These are phyloP conservation scores for Tridacna crocea DNA, from an alignment of 2,888 invertebrate species.

Conservation along the genomic window DNA sequence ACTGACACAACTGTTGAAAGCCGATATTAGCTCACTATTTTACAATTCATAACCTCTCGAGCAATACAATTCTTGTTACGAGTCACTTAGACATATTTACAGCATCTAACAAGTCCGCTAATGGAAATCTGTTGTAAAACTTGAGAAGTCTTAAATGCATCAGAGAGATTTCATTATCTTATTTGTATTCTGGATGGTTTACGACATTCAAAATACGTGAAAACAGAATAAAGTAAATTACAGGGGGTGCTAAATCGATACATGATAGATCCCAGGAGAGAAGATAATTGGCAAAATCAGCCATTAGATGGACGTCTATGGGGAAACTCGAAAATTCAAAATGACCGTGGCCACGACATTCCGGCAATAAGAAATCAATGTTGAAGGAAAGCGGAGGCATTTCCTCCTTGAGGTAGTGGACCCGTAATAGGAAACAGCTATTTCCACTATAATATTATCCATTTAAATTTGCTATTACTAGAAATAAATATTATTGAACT, in stretches of 20 bases:
- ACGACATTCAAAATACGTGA: slow-evolving; percentile 33
- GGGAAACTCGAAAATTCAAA: slow-evolving; percentile 5
- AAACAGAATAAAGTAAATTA: slow-evolving; percentile 58
- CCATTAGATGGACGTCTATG: not conserved
- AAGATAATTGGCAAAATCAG: slow-evolving; percentile 12
- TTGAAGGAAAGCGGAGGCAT: not conserved
- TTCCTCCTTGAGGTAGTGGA: too few species aligned
- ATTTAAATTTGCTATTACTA: too few species aligned
- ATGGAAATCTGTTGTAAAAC: slow-evolving; percentile 59
- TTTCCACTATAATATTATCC: too few species aligned
- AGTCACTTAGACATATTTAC: slow-evolving; percentile 12
- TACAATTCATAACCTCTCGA: slow-evolving; percentile 4
- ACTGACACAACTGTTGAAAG: not conserved
- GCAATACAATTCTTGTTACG: slow-evolving; percentile 5
- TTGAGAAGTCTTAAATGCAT: slow-evolving; percentile 35
- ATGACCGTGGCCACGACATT: not conserved
- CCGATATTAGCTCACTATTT: not conserved
- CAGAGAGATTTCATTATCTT: slow-evolving; percentile 40
- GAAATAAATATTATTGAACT: too few species aligned
- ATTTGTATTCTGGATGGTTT: slow-evolving; percentile 52
- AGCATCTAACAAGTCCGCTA: slow-evolving; percentile 35
- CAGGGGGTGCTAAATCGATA: slow-evolving; percentile 41
- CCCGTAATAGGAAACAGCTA: too few species aligned
- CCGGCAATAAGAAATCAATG: not conserved
- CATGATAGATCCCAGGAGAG: slow-evolving; percentile 30